These are phyloP conservation scores for Polyergus mexicanus DNA, from an alignment of 1,140 invertebrate species.

Conservation along the genomic window DNA sequence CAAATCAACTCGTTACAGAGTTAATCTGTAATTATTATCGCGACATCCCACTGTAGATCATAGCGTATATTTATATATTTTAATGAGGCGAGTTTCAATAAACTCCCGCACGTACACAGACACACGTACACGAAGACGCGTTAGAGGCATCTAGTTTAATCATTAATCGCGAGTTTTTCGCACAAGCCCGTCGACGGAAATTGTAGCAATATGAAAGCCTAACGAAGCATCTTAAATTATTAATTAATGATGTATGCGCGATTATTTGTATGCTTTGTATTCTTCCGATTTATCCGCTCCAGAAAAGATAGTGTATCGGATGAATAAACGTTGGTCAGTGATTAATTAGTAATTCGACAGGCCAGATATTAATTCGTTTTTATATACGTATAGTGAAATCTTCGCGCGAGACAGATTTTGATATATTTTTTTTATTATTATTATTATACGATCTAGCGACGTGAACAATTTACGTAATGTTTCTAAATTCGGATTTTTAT, in stretches of 20 bases:
- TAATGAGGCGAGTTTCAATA: constrained; percentile 31
- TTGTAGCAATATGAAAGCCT: background rate
- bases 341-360: constrained; percentile 10
- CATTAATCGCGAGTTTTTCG: background rate
- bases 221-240: constrained; percentile 19
- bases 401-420: constrained; percentile 1
- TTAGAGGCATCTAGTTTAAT: background rate
- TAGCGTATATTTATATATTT: constrained; percentile 11
- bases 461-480: background rate
- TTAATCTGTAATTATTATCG: constrained; percentile 35
- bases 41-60: constrained; percentile 18
- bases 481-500: constrained; percentile 8
- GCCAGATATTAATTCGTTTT: constrained; percentile 13
- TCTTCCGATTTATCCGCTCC: background rate
- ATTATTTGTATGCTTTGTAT: constrained; percentile 10
- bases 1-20: constrained; percentile 6
- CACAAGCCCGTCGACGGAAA: background rate
- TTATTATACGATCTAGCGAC: background rate
- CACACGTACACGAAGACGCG: background rate
- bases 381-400: background rate
- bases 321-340: background rate
- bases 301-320: background rate
- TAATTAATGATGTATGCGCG: background rate
- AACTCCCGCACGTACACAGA: background rate
- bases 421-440: background rate